A percentile compares a stretch with the other conserved stretches of the same genome.
Conservation (phyloP, 2,113 vertebrate genomes). For the Isichthys henryi region DNA sequence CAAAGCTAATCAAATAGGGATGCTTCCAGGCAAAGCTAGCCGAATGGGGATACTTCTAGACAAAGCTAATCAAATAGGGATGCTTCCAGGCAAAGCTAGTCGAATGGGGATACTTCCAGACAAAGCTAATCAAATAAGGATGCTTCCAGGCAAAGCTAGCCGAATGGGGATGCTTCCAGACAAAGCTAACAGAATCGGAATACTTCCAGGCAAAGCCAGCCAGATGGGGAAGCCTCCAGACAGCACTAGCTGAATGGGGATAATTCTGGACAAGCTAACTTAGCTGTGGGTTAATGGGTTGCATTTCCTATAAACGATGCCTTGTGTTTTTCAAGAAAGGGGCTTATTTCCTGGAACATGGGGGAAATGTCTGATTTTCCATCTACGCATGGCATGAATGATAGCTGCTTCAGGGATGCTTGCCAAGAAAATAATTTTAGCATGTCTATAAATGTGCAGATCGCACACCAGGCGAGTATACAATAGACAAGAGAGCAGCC, state of each 20-base stretch:
- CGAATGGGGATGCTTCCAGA: not conserved
- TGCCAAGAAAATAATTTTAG: not conserved
- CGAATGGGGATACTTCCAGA: not conserved
- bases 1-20: not conserved
- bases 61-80: not conserved
- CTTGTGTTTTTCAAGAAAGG: not conserved
- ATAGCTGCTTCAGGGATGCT: not conserved
- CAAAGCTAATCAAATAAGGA: not conserved
- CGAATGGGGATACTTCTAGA: not conserved
- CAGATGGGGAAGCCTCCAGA: slow-evolving; percentile 3
- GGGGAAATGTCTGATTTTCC: not conserved
- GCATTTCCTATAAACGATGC: slow-evolving; percentile 32
- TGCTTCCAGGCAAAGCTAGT: not conserved
- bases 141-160: not conserved
- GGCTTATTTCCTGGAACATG: not conserved
- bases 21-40: not conserved
- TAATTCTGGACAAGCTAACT: not conserved
- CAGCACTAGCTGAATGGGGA: not conserved
- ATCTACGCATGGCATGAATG: not conserved
- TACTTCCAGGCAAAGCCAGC: slow-evolving; percentile 41
- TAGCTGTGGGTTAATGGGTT: slow-evolving; percentile 22
- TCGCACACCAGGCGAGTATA: not conserved
- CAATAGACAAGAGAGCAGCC: not conserved
- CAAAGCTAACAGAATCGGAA: not conserved
- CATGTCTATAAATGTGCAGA: not conserved